These are phyloP conservation scores for Orthosia cruda DNA, from an alignment of 2,888 invertebrate genomes.

Conservation along the genomic window DNA sequence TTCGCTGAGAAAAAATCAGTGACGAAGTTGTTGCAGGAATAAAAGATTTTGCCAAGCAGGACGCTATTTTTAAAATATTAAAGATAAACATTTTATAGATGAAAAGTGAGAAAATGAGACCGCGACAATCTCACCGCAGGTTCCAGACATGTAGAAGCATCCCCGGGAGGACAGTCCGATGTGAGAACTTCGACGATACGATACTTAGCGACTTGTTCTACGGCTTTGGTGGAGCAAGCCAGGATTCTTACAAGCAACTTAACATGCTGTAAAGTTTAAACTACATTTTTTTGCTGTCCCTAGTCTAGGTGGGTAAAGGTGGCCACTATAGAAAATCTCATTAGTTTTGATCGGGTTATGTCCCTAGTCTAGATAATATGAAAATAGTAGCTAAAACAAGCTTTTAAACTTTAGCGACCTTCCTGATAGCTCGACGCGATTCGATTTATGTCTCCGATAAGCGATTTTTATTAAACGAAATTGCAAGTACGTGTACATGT, in stretches of 20 bases:
- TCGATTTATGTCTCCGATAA: no score
- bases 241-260: constrained; percentile 67
- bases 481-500: no score
- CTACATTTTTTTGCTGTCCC: constrained; percentile 34
- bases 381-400: constrained; percentile 6
- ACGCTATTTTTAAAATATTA: constrained; percentile 10
- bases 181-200: constrained; percentile 70
- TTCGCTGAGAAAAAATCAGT: constrained; percentile 25
- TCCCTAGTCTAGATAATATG: constrained; percentile 17
- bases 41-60: background rate
- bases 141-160: constrained; percentile 69
- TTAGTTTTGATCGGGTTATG: no score
- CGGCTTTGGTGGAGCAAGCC: constrained; percentile 65
- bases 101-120: constrained; percentile 46
- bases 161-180: constrained; percentile 67
- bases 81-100: constrained; percentile 39
- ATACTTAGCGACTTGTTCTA: constrained; percentile 75
- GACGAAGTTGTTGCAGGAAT: background rate
- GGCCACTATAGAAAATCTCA: no score
- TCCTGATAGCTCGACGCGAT: no score
- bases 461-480: no score
- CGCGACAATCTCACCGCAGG: constrained; percentile 49
- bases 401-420: no score
- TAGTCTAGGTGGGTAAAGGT: no score
- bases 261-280: constrained; percentile 63